phyloP scores from a whole-genome alignment of 2,113 vertebrate genomes.

The Burhinus bistriatus region DNA sequence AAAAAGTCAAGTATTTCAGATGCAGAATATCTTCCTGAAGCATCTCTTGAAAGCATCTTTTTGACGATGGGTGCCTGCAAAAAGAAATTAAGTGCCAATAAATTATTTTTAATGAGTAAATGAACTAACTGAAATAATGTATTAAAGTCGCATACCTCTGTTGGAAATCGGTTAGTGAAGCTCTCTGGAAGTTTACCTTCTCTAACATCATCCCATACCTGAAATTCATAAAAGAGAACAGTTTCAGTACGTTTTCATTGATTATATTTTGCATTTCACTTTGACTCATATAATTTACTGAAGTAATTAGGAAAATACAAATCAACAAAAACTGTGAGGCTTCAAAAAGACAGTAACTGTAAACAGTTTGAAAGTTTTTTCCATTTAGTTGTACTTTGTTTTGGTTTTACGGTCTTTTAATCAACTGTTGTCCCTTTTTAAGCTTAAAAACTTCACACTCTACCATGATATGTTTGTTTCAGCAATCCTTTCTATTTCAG shows the following conservation, averaged over 20 bases:
- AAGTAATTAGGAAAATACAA: background rate
- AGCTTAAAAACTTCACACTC: background rate
- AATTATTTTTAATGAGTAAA: background rate
- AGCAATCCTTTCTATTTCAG: background rate
- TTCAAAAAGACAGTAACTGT: background rate
- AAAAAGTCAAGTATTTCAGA: background rate
- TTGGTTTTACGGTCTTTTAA: background rate
- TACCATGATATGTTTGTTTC: background rate
- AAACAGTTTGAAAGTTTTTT: background rate
- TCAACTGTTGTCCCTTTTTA: background rate
- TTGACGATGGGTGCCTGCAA: conserved; percentile 25
- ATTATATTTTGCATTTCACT: background rate
- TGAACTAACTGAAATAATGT: background rate
- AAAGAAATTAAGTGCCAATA: background rate
- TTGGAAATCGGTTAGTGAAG: background rate
- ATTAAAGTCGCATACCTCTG: background rate
- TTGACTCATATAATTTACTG: background rate
- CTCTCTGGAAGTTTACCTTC: fast-evolving
- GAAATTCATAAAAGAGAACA: background rate
- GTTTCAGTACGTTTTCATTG: background rate
- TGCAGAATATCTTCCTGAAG: background rate
- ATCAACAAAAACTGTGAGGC: background rate
- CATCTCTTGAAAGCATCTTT: background rate
- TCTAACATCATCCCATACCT: background rate
- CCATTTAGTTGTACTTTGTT: background rate